A percentile compares a stretch with the other conserved stretches of the same genome.
phyloP scores from a whole-genome alignment of 1,140 invertebrate genomes.

The Portunus trituberculatus region DNA sequence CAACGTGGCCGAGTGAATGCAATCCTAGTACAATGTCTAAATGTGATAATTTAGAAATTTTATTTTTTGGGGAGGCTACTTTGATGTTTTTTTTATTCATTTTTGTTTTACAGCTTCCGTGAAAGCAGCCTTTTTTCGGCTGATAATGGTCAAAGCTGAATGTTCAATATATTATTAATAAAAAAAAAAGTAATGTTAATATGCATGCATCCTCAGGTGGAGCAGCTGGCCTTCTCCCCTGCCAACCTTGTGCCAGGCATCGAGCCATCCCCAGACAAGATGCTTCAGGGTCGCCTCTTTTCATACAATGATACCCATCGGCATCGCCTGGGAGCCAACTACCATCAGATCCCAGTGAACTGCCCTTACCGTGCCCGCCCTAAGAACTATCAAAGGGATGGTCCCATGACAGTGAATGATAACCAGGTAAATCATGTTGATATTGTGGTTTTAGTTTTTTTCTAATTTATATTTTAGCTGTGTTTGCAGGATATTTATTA shows the following conservation, averaged over 20 bases:
- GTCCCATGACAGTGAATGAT: slow-evolving; percentile 83
- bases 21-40: too few relatives aligned
- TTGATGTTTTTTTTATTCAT: too few relatives aligned
- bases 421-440: slow-evolving; percentile 79
- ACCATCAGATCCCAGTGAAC: slow-evolving; percentile 96
- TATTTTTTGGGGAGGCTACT: too few relatives aligned
- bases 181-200: background rate
- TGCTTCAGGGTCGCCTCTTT: slow-evolving; percentile 94
- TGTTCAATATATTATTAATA: too few relatives aligned
- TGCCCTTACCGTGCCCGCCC: slow-evolving; percentile 87
- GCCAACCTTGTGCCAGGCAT: slow-evolving; percentile 95
- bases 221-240: slow-evolving; percentile 96
- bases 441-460: background rate
- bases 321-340: slow-evolving; percentile 95
- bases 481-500: background rate
- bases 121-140: too few relatives aligned
- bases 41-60: too few relatives aligned
- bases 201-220: slow-evolving; percentile 89
- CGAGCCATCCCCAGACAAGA: slow-evolving; percentile 95
- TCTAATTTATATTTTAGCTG: background rate
- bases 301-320: slow-evolving; percentile 97
- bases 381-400: slow-evolving; percentile 95
- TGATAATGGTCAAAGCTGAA: too few relatives aligned
- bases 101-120: too few relatives aligned
- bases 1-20: too few relatives aligned